phyloP scores from a whole-genome alignment of 2,113 vertebrate species.

The Megaceryle maxima region DNA sequence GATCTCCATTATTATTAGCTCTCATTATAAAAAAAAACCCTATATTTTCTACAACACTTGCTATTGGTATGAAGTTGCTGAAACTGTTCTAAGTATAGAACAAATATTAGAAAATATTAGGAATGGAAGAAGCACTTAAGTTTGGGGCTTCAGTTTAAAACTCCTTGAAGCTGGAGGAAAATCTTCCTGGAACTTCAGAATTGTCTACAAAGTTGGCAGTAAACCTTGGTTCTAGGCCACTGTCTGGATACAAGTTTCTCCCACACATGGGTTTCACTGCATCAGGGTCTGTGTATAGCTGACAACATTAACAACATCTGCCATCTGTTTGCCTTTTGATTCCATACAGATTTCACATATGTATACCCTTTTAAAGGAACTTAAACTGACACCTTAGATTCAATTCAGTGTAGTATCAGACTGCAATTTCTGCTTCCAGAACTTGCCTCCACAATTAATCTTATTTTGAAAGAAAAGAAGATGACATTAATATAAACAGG shows the following conservation, averaged over 20 bases:
- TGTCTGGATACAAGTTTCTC: neutral
- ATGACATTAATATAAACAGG: conserved; percentile 48
- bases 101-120: neutral
- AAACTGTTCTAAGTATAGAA: neutral
- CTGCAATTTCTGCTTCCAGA: conserved; percentile 49
- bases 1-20: neutral
- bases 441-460: conserved; percentile 59
- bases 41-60: neutral
- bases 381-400: neutral
- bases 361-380: neutral
- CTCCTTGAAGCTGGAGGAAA: neutral
- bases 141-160: neutral
- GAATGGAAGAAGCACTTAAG: neutral
- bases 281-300: neutral
- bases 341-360: neutral
- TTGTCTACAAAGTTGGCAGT: rapidly evolving
- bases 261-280: neutral
- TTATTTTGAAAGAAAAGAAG: conserved; percentile 65
- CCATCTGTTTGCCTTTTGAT: neutral
- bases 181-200: neutral
- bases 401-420: neutral
- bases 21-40: neutral
- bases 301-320: neutral
- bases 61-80: neutral
- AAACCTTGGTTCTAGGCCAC: neutral